These are phyloP conservation scores for Elachura formosa DNA, from an alignment of 2,113 vertebrate genomes.

Conservation along the genomic window DNA sequence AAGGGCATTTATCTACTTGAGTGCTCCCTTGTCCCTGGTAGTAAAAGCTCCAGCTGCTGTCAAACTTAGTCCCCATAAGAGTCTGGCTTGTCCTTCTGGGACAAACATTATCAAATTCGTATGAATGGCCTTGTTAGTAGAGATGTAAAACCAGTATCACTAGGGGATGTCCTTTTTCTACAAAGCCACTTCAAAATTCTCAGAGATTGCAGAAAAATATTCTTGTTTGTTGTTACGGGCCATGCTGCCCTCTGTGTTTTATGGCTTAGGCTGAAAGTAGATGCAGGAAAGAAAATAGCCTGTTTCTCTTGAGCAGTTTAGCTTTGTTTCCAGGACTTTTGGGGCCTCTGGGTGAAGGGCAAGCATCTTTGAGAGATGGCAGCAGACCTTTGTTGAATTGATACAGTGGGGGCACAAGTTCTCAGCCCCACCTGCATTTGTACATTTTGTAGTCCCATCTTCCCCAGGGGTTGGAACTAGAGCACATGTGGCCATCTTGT, in stretches of 20 bases:
- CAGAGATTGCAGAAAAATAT: neutral
- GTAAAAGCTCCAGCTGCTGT: neutral
- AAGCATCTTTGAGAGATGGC: neutral
- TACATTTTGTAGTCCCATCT: no score
- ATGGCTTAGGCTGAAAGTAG: neutral
- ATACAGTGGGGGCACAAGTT: neutral
- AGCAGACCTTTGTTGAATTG: neutral
- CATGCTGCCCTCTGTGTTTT: neutral
- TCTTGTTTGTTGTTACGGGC: neutral
- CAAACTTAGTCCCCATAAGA: neutral
- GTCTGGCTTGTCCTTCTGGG: neutral
- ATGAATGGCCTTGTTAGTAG: neutral
- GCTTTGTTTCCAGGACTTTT: neutral
- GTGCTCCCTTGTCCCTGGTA: neutral
- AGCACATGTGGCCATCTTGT: neutral
- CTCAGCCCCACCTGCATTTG: neutral
- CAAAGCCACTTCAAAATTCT: neutral
- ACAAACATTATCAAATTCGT: neutral
- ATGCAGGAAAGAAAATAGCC: neutral
- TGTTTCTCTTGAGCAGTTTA: neutral
- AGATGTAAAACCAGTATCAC: neutral
- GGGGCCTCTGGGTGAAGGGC: neutral
- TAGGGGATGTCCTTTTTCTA: neutral
- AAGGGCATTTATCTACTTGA: neutral
- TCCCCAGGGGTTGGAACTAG: no score